phyloP scores from a whole-genome alignment of 2,113 vertebrate genomes.

The Malurus cyaneus region DNA sequence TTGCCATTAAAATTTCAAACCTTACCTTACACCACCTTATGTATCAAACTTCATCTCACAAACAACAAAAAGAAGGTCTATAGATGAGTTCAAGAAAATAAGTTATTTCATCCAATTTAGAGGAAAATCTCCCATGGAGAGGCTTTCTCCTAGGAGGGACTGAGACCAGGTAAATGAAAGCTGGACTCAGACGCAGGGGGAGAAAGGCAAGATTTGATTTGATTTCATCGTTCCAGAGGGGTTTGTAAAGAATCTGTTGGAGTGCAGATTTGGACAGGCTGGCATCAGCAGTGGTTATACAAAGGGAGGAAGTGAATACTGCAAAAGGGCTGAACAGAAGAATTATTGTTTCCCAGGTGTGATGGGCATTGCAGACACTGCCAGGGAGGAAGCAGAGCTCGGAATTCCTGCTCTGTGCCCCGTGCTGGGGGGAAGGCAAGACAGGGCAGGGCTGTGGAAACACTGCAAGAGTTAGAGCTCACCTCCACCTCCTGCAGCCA shows the following conservation, averaged over 20 bases:
- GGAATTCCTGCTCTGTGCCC: background rate
- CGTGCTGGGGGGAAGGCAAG: background rate
- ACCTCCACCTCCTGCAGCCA: background rate
- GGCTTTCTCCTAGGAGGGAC: background rate
- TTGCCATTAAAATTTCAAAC: background rate
- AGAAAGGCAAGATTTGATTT: background rate
- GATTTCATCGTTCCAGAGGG: background rate
- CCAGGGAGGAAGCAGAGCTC: background rate
- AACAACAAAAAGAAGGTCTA: background rate
- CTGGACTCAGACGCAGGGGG: accelerated
- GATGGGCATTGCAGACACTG: background rate
- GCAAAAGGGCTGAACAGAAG: background rate
- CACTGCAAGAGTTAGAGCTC: background rate
- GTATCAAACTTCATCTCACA: background rate
- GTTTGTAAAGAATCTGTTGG: background rate
- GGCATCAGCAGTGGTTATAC: background rate
- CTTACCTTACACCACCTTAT: background rate
- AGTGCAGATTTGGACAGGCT: background rate
- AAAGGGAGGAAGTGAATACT: background rate
- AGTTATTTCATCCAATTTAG: background rate
- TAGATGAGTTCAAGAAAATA: background rate
- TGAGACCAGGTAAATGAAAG: background rate
- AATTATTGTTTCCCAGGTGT: background rate
- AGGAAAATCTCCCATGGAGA: background rate
- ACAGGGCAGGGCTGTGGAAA: background rate